phyloP scores from a whole-genome alignment of 2,888 invertebrate genomes.

The Polietes domitor region DNA sequence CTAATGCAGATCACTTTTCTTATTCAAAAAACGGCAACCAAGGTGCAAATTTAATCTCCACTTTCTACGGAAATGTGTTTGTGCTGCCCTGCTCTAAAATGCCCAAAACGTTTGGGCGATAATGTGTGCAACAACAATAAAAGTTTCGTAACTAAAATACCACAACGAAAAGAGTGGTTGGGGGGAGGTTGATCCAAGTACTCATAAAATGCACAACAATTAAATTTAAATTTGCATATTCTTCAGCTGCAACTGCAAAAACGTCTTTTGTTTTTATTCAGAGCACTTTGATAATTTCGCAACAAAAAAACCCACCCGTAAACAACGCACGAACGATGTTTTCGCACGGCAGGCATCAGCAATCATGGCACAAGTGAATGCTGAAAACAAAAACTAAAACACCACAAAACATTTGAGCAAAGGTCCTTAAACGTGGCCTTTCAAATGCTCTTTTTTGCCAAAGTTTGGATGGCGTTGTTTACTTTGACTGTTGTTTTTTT shows the following conservation, averaged over 20 bases:
- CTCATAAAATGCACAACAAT: conserved; percentile 67
- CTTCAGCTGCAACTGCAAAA: conserved; percentile 41
- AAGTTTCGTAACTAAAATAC: conserved; percentile 6
- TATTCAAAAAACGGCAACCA: no score
- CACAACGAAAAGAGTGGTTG: neutral
- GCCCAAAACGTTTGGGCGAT: neutral
- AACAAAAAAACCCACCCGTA: conserved; percentile 53
- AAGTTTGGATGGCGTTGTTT: conserved; percentile 46
- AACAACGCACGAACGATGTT: conserved; percentile 26
- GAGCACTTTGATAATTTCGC: conserved; percentile 64
- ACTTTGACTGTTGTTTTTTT: conserved; percentile 47
- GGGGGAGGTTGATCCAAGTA: conserved; percentile 16
- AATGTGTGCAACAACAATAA: neutral
- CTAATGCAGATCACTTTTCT: no score
- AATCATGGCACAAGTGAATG: conserved; percentile 24
- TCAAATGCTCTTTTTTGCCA: conserved; percentile 54
- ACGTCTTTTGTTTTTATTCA: conserved; percentile 67
- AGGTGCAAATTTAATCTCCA: no score
- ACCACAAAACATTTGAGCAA: conserved; percentile 50
- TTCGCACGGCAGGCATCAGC: neutral
- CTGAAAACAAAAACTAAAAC: conserved; percentile 15
- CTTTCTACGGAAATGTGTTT: neutral
- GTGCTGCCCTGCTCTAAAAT: conserved; percentile 5
- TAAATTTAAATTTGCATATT: conserved; percentile 70
- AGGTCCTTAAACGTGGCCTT: conserved; percentile 65